Base-by-base conservation (phyloP, 2,113 vertebrate genomes). In the Takifugu flavidus region DNA sequence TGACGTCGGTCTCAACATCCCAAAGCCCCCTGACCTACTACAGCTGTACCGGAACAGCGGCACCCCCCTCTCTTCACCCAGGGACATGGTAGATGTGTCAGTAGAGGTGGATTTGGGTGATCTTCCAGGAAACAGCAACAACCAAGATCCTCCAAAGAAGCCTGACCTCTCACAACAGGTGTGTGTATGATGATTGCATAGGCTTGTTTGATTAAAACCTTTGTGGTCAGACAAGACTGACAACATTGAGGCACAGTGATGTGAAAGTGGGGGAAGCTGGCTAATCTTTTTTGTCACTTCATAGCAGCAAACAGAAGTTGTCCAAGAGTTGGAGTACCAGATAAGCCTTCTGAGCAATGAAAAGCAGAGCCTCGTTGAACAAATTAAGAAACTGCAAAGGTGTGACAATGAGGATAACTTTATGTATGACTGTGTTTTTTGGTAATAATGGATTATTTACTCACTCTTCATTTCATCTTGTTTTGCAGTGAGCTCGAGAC, bases 1-100 rank as follows among this genome's bases (percentile, higher is more conserved):
- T 82, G 97, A 99, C 61, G 97, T 99, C 66, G 97, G 97, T 46
- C 89, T 99, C 80, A 99, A 99, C 87, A 97, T 95, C 85, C 96
- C 97, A 7, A 99, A 99, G 79, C 97, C 97, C 45, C 94, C 96
- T 44, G 96, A 95, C 75, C 90, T 99, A 58, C 46, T 99, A 11
- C 95, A 98, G 69, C 93, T 99, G 42, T 99, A 99, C 79, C 92
- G 97, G 79, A 95, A 93, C 82, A 95, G 94, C 61, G 94, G 95
- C 63, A 91, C 90, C 74, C 89, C 93, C 72, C 90, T 90, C 0
- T 60, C 90, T 34, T 71, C 91, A 25, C 74, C 84, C 0, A 92
- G 91, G 74, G 93, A 94, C 63, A 90, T 84, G 7, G 92, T 85
- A 4, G 95, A 99, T 49, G 91, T 90, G 5, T 94, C 93, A n/a